Percentiles rank a stretch among this genome's conserved stretches.
Conservation (phyloP, 2,797 vertebrate species). For the Poeciliopsis gracilis region DNA sequence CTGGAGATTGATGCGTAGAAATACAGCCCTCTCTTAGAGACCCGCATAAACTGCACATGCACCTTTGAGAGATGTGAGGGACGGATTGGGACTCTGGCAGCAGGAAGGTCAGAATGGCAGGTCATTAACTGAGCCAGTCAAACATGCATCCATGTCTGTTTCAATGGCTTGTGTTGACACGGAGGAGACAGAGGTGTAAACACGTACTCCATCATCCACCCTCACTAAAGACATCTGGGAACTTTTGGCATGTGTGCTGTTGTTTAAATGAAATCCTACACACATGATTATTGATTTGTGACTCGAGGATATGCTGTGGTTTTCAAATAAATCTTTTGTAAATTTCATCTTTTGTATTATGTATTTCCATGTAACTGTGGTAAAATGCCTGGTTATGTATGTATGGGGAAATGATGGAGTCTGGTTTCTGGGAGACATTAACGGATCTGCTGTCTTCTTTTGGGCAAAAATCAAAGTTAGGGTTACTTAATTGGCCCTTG, state of each 20-base stretch:
- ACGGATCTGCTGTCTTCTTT: not conserved
- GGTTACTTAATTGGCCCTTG: not conserved
- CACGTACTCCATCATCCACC: constrained; percentile 45
- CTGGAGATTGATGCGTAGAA: constrained; percentile 20
- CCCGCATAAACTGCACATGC: constrained; percentile 26
- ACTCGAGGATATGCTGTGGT: constrained; percentile 24
- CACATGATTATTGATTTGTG: constrained; percentile 8
- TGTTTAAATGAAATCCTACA: constrained; percentile 10
- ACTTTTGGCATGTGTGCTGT: constrained; percentile 14
- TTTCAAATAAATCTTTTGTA: constrained; percentile 25
- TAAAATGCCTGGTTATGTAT: not conserved
- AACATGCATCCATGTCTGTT: constrained; percentile 51
- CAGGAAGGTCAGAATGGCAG: constrained; percentile 50
- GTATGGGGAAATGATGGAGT: too few species aligned
- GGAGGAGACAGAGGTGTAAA: constrained; percentile 46
- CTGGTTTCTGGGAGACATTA: not conserved
- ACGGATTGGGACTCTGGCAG: constrained; percentile 21
- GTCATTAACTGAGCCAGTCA: constrained; percentile 68
- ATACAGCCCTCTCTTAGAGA: constrained; percentile 2
- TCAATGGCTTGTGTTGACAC: constrained; percentile 43
- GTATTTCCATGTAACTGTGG: not conserved
- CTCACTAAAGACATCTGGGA: constrained; percentile 28
- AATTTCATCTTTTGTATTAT: not conserved
- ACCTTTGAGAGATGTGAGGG: not conserved
- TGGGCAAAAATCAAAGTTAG: not conserved